Evolutionary conservation across 1,140 invertebrate species (phyloP).

Genomic region (Trigoniulus corallinus): DNA sequence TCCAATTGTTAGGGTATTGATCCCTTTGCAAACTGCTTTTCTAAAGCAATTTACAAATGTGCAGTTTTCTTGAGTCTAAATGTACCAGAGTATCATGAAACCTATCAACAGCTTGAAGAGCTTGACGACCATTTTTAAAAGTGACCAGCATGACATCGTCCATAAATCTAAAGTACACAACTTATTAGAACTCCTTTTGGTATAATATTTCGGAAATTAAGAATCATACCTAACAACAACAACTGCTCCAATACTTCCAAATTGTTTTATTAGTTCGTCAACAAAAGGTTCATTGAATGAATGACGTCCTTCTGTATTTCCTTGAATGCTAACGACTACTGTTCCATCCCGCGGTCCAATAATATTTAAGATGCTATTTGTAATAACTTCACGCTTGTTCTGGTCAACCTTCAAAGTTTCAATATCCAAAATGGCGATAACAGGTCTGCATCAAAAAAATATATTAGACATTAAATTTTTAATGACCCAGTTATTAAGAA

Average conservation of each 20-base stretch:
- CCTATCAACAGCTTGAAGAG: conserved; percentile 48
- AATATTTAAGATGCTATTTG: conserved; percentile 66
- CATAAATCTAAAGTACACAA: conserved; percentile 53
- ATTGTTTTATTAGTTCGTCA: conserved; percentile 46
- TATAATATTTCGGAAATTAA: background rate
- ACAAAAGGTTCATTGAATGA: conserved; percentile 53
- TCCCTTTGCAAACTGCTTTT: no score
- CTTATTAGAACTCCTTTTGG: conserved; percentile 1
- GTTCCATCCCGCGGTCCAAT: conserved; percentile 92
- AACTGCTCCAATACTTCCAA: conserved; percentile 62
- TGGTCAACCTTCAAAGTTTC: conserved; percentile 63
- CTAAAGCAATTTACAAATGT: background rate
- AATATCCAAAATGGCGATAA: conserved; percentile 75
- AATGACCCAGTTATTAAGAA: background rate
- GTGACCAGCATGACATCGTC: conserved; percentile 75
- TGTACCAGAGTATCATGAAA: conserved; percentile 7
- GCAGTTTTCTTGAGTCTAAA: background rate
- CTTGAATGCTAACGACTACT: conserved; percentile 55
- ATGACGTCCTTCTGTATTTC: background rate
- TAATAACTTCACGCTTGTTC: conserved; percentile 50
- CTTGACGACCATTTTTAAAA: conserved; percentile 67
- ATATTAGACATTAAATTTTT: background rate
- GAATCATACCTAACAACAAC: conserved; percentile 42
- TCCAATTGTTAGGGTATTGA: conserved; percentile 3
- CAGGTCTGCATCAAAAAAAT: conserved; percentile 38